A percentile compares a stretch with the other conserved stretches of the same genome.
Evolutionary conservation across 2,797 vertebrate genomes (phyloP).

Genomic region (Fringilla coelebs): DNA sequence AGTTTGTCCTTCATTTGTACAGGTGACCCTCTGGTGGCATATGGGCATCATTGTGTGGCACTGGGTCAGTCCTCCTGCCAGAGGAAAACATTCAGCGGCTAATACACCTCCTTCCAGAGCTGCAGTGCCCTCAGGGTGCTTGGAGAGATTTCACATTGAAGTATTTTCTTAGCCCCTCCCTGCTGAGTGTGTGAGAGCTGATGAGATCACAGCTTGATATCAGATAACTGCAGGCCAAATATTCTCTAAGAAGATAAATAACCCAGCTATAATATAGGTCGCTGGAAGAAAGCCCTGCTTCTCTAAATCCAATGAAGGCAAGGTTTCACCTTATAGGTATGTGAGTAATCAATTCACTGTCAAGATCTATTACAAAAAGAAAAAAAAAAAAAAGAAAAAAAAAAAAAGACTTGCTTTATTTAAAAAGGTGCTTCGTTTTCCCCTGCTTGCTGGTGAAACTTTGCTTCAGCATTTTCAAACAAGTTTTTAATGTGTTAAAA

Average conservation of each 20-base stretch:
- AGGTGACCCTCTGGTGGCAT: background rate
- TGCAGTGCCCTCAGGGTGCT: slow-evolving; percentile 14
- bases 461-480: slow-evolving; percentile 27
- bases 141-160: slow-evolving; percentile 42
- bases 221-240: slow-evolving; percentile 55
- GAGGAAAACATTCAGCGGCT: background rate
- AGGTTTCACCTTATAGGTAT: slow-evolving; percentile 23
- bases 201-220: slow-evolving; percentile 61
- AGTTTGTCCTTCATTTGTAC: slow-evolving; percentile 2
- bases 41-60: background rate
- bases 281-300: background rate
- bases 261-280: slow-evolving; percentile 5
- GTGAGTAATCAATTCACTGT: background rate
- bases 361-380: background rate
- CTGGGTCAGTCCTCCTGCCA: background rate
- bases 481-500: slow-evolving; percentile 45
- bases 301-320: background rate
- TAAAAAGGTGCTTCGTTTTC: background rate
- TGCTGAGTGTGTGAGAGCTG: slow-evolving; percentile 58
- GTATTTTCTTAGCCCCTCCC: slow-evolving; percentile 56
- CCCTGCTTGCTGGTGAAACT: background rate
- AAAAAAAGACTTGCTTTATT: background rate
- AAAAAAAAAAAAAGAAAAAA: background rate
- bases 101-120: background rate
- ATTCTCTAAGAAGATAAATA: slow-evolving; percentile 55